Evolutionary conservation across 2,797 vertebrate genomes (phyloP).

Genomic region (Typhlichthys eigenmanni): DNA sequence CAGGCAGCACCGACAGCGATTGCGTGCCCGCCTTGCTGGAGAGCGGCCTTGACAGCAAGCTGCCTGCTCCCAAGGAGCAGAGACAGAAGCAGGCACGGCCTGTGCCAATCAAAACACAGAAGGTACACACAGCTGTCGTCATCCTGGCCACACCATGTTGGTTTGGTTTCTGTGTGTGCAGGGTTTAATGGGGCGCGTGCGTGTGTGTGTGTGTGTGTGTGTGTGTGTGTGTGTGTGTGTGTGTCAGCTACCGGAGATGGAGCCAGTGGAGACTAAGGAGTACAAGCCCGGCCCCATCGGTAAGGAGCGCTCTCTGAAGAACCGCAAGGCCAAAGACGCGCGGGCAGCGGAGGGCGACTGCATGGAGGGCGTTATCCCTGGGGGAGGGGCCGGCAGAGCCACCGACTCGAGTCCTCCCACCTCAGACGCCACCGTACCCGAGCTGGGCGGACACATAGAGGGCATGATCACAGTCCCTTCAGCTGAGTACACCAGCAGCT

Average conservation of each 20-base stretch:
- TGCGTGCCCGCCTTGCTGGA: constrained; percentile 86
- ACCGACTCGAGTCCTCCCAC: constrained; percentile 83
- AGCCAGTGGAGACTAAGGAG: constrained; percentile 91
- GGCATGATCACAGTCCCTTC: constrained; percentile 94
- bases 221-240: too few species aligned
- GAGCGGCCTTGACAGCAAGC: constrained; percentile 83
- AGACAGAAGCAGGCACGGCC: constrained; percentile 94
- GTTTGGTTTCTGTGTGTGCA: background rate
- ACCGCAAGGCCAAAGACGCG: constrained; percentile 94
- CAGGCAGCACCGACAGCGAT: constrained; percentile 92
- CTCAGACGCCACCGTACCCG: constrained; percentile 85
- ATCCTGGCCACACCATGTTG: background rate
- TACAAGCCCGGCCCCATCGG: constrained; percentile 98
- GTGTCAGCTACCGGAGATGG: constrained; percentile 89
- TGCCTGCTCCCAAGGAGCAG: constrained; percentile 97
- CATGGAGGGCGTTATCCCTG: constrained; percentile 84
- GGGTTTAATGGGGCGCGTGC: too few species aligned
- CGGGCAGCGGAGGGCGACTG: constrained; percentile 88
- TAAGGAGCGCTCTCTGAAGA: constrained; percentile 96
- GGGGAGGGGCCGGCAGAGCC: constrained; percentile 71
- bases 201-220: too few species aligned
- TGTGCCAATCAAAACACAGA: constrained; percentile 96
- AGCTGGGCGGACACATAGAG: constrained; percentile 90
- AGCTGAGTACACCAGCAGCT: constrained; percentile 86
- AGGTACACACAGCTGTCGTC: constrained; percentile 72